A percentile compares a stretch with the other conserved stretches of the same genome.
Evolutionary conservation across 30 jellyfish, hydroid and myxozoan genomes (phyloP).

Genomic region (Clytia hemisphaerica): DNA sequence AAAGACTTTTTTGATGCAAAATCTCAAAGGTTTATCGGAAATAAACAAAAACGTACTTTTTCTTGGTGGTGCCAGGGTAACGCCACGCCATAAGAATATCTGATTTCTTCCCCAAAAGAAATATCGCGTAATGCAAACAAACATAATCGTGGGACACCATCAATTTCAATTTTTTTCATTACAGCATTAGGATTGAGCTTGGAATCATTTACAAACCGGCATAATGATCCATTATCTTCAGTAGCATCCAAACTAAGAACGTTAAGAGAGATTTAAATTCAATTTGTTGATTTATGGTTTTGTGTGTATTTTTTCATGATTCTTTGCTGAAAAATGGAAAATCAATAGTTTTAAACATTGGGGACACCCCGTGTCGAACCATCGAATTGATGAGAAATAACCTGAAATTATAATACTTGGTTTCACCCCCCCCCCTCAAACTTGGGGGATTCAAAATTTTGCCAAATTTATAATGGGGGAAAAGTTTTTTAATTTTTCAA

Average conservation of each 20-base stretch:
- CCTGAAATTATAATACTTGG: no score
- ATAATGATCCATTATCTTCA: neutral
- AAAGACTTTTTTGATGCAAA: no score
- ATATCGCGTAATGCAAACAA: conserved; percentile 9
- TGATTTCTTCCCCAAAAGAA: neutral
- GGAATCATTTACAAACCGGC: neutral
- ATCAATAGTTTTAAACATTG: no score
- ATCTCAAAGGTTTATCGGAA: no score
- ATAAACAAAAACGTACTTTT: neutral
- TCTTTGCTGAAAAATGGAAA: no score
- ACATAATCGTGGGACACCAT: conserved; percentile 5
- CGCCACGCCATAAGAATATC: neutral
- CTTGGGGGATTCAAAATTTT: no score
- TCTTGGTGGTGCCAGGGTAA: conserved; percentile 9
- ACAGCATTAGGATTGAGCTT: neutral
- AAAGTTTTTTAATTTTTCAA: no score
- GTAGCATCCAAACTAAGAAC: conserved; percentile 5
- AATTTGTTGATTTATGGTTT: neutral
- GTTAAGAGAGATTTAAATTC: neutral
- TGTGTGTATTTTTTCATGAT: no score
- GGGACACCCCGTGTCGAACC: no score
- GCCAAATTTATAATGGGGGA: no score
- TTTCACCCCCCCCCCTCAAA: no score
- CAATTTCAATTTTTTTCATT: neutral
- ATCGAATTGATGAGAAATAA: no score